Percentiles rank a stretch among this genome's conserved stretches.
These are phyloP conservation scores for Cosmopolites sordidus DNA, from an alignment of 2,888 invertebrate genomes.

Conservation along the genomic window DNA sequence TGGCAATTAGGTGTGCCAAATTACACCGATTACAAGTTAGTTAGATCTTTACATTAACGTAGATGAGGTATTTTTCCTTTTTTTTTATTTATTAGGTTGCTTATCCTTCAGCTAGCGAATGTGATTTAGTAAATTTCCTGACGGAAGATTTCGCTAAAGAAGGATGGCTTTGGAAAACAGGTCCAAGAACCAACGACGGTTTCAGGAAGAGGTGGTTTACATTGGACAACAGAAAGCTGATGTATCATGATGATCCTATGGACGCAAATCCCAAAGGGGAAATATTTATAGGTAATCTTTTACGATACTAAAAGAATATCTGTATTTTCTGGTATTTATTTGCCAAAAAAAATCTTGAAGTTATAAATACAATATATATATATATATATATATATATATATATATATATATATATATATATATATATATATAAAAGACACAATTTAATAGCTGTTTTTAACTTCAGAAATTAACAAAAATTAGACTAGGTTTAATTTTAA, in stretches of 20 bases:
- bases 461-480: no score
- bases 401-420: no score
- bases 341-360: no score
- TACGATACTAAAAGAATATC: not conserved
- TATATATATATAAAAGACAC: no score
- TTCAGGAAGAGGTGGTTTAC: constrained; percentile 88
- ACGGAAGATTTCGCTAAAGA: constrained; percentile 81
- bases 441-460: no score
- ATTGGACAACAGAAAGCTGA: constrained; percentile 81
- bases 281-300: constrained; percentile 68
- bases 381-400: constrained; percentile 6
- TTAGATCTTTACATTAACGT: no score
- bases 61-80: no score
- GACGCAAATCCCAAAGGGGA: constrained; percentile 89
- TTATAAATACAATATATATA: no score
- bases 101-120: constrained; percentile 71
- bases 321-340: not conserved
- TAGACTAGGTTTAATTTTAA: no score
- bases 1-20: constrained; percentile 69
- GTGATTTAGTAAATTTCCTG: constrained; percentile 66
- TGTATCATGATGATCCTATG: constrained; percentile 85
- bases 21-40: constrained; percentile 67
- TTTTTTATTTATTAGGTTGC: constrained; percentile 51
- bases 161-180: constrained; percentile 87
- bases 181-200: constrained; percentile 74